Evolutionary conservation across 2,888 invertebrate species (phyloP), one percentile per base, ranked within the genome.

Genomic region (Germaria angustata): DNA sequence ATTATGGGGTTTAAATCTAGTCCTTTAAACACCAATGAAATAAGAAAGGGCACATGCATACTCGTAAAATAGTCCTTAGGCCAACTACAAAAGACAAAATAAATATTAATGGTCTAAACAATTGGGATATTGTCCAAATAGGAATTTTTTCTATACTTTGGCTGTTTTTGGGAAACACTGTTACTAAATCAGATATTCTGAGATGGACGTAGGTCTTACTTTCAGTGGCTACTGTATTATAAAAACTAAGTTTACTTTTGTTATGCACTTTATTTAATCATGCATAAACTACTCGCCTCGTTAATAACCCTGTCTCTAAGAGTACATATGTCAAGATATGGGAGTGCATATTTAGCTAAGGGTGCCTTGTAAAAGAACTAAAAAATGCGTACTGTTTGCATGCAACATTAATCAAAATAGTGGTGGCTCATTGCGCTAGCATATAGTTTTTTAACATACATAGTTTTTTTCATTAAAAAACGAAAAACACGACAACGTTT

Each of bases 241-340:
- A 11, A 36, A 5, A 2, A 53, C n/a, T 15, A 28, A 28, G 2
- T n/a, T 11, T 53, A 68, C 32, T 51, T 72, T 61, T 72, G 2
- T 28, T 3, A 17, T n/a, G 3, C 41, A 73, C 41, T 63, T 28
- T 63, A 44, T n/a, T 20, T 46, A 11, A 28, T 7, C 11, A 0
- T 9, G 6, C 15, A 39, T 1, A 68, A 5, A 7, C 2, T 1
- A 63, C 17, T 63, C 6, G 32, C 44, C 17, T 20, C 63, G 9
- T 49, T 17, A 34, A 8, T 41, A n/a, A 51, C 15, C 17, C 13
- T 17, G 51, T 53, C 11, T 61, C 15, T n/a, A n/a, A n/a, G n/a
- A n/a, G n/a, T n/a, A 32, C 59, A 66, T 81, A 72, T 77, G 72
- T 13, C 81, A 72, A 53, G 24, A 55, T 69, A 82, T 82, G 69